Conservation (phyloP, 1,140 invertebrate species). For the Chironomus tepperi region DNA sequence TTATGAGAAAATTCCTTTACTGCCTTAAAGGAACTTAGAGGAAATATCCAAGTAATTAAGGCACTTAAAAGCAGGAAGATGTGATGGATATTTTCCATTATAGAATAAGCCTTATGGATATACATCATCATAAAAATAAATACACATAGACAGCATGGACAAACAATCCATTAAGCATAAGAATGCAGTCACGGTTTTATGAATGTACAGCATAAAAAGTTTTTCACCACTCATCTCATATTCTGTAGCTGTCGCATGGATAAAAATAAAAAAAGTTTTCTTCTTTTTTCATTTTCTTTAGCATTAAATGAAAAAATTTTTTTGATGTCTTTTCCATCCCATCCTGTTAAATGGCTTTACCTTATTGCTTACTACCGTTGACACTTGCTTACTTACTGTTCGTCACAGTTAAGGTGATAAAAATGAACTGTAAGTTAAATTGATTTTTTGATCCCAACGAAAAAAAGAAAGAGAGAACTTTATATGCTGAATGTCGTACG, state of each 20-base stretch:
- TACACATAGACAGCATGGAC: too few species aligned
- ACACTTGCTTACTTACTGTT: background rate
- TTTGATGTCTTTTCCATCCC: background rate
- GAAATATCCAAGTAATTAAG: too few species aligned
- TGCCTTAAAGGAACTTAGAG: too few species aligned
- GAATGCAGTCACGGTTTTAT: background rate
- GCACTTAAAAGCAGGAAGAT: too few species aligned
- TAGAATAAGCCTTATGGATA: too few species aligned
- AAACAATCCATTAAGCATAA: too few species aligned
- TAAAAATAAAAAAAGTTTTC: constrained; percentile 8
- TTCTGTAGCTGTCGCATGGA: background rate
- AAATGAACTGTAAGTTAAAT: constrained; percentile 21
- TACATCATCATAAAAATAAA: too few species aligned
- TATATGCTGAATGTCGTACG: background rate
- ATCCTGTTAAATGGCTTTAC: background rate
- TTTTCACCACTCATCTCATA: background rate
- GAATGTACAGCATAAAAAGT: background rate
- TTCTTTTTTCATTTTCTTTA: background rate
- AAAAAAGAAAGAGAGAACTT: background rate
- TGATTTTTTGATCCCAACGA: constrained; percentile 13
- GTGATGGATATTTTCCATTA: too few species aligned
- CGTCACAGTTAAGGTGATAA: constrained; percentile 1
- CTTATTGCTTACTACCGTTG: background rate
- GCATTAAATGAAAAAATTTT: too few species aligned
- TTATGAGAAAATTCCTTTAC: background rate